Base-by-base conservation (phyloP, 2,797 vertebrate species). In the Trematomus bernacchii region DNA sequence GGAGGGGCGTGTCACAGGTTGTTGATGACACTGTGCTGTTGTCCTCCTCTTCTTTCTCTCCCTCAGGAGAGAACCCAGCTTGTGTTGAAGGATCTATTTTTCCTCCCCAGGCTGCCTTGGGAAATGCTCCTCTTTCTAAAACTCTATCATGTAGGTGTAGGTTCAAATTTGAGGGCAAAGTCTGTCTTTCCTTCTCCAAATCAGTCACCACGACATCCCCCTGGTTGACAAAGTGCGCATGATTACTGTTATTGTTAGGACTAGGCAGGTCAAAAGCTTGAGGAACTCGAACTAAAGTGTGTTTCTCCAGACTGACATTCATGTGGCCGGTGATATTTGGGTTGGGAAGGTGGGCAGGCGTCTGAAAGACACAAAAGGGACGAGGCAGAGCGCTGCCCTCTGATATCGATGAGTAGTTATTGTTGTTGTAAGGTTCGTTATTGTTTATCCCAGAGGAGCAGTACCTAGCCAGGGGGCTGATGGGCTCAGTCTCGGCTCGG, bases 231-330 rank as follows among this genome's bases (percentile, higher is more conserved):
- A 86, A 85, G 75, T 91, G 91, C n/a, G 73, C 40, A 18, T 94
- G 89, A 70, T 93, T 95, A 16, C 66, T 88, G 83, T 95, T 90
- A n/a, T 93, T 94, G 87, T 92, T 93, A 40, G 95, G 94, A 73
- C 86, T 87, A 0, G 86, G 75, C 5, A 96, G 84, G 59, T 97
- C 94, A 71, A 98, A 98, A 59, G 94, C 92, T 66, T 93, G 87
- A 80, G 97, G 93, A 15, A 94, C 95, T 40, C 86, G 93, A 77
- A 97, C 96, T 71, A 97, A 89, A 69, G 96, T 96, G 43, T 84
- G 95, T 61, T 95, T 97, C 89, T 96, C 94, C 52, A 98, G 79
- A 42, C 87, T 96, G 21, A 97, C 88, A 46, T 86, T 95, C 80
- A 95, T 91, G 66, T 92, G 90, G 66, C 91, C 69, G 2, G 65